phyloP scores from a whole-genome alignment of 2,888 invertebrate genomes.

The Eudasyphora cyanicolor region DNA sequence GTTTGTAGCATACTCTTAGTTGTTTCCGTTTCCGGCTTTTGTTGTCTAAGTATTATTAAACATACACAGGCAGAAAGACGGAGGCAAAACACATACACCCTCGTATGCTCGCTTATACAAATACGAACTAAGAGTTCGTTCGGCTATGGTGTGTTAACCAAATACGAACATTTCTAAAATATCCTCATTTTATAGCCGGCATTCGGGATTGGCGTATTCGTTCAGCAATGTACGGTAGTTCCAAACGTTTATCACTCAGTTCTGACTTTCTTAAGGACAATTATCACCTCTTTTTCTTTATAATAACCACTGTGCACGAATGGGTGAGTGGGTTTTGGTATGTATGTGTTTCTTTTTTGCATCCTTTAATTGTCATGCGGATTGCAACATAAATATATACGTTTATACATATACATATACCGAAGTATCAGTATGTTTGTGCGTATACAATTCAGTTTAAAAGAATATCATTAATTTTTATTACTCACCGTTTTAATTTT shows the following conservation, averaged over 20 bases:
- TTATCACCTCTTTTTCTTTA: too few relatives aligned
- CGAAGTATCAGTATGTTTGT: neutral
- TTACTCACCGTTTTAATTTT: slow-evolving; percentile 51
- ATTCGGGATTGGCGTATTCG: too few relatives aligned
- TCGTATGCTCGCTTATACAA: too few relatives aligned
- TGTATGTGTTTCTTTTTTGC: neutral
- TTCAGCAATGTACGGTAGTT: too few relatives aligned
- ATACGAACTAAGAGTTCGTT: slow-evolving; percentile 16
- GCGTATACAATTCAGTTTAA: slow-evolving; percentile 29
- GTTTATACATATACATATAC: neutral
- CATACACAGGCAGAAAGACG: too few relatives aligned
- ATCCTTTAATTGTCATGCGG: neutral
- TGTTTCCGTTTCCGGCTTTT: slow-evolving; percentile 58
- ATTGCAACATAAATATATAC: slow-evolving; percentile 1
- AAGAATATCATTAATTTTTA: slow-evolving; percentile 51
- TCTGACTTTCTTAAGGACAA: too few relatives aligned
- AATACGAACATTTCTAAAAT: neutral
- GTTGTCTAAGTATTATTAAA: slow-evolving; percentile 39
- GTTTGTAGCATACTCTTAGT: neutral
- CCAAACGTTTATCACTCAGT: too few relatives aligned
- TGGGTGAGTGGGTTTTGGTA: neutral
- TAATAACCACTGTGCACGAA: too few relatives aligned
- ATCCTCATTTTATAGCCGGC: neutral
- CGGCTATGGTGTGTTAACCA: neutral
- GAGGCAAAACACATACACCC: neutral